Conservation (phyloP, 1,140 invertebrate genomes). For the Charaxes varanes region DNA sequence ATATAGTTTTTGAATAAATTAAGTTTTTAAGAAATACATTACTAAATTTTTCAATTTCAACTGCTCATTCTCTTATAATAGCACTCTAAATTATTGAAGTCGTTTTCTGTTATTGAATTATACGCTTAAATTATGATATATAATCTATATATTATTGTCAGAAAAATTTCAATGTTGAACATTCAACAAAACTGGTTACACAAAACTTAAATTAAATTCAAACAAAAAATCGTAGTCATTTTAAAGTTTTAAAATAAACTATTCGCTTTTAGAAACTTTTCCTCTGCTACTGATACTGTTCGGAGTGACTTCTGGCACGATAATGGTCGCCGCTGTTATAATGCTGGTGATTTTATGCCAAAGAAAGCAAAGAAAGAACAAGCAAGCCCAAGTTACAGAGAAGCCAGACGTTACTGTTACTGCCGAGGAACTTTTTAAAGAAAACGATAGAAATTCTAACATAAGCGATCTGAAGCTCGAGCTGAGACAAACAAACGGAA, state of each 20-base stretch:
- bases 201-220: no score
- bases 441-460: constrained; percentile 91
- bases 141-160: no score
- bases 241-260: not conserved
- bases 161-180: no score
- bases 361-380: constrained; percentile 72
- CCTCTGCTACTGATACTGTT: constrained; percentile 79
- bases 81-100: no score
- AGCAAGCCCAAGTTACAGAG: constrained; percentile 54
- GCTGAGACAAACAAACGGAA: constrained; percentile 83
- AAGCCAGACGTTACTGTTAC: constrained; percentile 72
- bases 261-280: constrained; percentile 75
- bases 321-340: constrained; percentile 78
- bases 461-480: constrained; percentile 93
- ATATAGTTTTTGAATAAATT: no score
- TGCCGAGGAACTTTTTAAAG: constrained; percentile 87
- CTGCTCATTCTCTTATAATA: no score
- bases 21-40: no score
- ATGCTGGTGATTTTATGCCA: constrained; percentile 80
- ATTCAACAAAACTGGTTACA: no score
- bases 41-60: no score
- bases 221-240: no score
- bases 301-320: constrained; percentile 79
- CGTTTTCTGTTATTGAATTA: no score
- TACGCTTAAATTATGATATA: no score